A percentile compares a stretch with the other conserved stretches of the same genome.
These are phyloP conservation scores for Lucilia cuprina DNA, from an alignment of 1,140 invertebrate genomes.

Conservation along the genomic window DNA sequence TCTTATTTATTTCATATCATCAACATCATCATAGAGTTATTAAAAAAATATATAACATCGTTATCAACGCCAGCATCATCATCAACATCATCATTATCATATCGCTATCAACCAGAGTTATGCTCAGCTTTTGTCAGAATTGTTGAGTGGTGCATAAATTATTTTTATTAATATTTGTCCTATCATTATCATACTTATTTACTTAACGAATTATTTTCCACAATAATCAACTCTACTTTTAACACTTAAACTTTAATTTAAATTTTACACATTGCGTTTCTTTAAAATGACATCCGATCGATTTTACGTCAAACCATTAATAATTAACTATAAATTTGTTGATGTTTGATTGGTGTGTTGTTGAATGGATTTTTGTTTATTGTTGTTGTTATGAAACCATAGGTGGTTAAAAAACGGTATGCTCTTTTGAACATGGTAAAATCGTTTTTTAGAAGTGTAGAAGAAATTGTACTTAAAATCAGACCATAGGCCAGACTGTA, in stretches of 20 bases:
- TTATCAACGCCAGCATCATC: no score
- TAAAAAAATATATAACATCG: no score
- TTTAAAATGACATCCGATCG: not conserved
- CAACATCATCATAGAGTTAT: not conserved
- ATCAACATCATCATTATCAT: not conserved
- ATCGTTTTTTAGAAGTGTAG: no score
- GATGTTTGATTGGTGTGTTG: not conserved
- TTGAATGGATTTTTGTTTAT: not conserved
- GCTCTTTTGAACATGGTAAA: no score
- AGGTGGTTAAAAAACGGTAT: no score
- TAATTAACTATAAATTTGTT: not conserved
- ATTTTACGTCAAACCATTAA: slow-evolving; percentile 6
- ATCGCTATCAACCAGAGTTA: not conserved
- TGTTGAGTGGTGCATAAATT: not conserved
- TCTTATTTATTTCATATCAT: not conserved
- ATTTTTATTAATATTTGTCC: not conserved
- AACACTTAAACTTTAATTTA: slow-evolving; percentile 8
- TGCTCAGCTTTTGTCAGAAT: not conserved
- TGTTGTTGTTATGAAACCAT: not conserved
- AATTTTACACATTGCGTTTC: not conserved
- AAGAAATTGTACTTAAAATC: no score
- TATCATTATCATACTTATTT: not conserved
- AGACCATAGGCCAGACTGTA: no score
- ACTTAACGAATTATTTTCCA: not conserved
- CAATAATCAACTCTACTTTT: not conserved